Evolutionary conservation across 1,140 invertebrate genomes (phyloP), one percentile per base, ranked within the genome.

Genomic region (Lepeophtheirus salmonis): DNA sequence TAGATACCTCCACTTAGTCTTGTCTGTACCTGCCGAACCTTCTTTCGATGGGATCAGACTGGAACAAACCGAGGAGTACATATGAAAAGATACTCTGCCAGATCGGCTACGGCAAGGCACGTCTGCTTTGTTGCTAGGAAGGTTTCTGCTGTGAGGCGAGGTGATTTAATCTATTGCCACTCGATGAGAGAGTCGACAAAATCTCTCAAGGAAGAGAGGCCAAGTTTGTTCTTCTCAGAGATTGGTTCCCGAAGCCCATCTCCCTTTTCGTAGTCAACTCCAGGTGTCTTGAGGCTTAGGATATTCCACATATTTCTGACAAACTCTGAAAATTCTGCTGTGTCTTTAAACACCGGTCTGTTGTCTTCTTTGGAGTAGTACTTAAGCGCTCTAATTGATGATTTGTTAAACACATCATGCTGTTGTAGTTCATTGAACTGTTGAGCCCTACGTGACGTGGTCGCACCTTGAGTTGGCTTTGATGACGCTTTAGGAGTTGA

Each of bases 11-110:
- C 52, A 54, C 52, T 21, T 24, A 54, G 23, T 20, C n/a, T n/a
- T 54, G 52, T 24, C 17, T 20, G 23, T 54, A 54, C 52, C 52
- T 16, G 52, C 52, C 52, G 23, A 54, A 54, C 52, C 52, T 54
- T 54, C 23, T 24, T 23, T 54, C 52, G 4, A 54, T 12, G n/a
- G 20, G 18, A 54, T 54, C 52, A 3, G 52, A 54, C 23, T 54
- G 52, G 16, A 20, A 54, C 3, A 21, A 16, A 2, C 52, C 52
- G 16, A 54, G 52, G 18, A 54, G 52, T 21, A 54, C 52, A 20
- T 54, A 54, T 14, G 20, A 54, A 20, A 12, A 54, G 23, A 54
- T 54, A 20, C 21, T 54, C 16, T 20, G 52, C 16, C 52, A 54
- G 21, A 21, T 54, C 52, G n/a, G 23, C 16, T 24, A 23, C 20